Percentiles rank a stretch among this genome's conserved stretches.
Conservation (phyloP, 2,888 invertebrate species). For the Podabrus alpinus region DNA sequence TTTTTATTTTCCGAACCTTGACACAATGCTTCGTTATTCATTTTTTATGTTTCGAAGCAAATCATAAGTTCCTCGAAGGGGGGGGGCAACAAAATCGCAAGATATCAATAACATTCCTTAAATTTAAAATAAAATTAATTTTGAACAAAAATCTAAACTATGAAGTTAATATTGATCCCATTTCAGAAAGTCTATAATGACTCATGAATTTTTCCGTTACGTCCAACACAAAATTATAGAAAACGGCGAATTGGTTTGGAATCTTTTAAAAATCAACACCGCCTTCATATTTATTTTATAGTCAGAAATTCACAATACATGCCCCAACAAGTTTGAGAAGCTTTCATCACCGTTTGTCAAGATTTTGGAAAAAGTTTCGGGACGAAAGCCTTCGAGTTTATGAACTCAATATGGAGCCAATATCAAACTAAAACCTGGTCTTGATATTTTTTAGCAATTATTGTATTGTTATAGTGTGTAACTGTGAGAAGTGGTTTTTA, state of each 20-base stretch:
- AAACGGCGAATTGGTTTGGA: conserved; percentile 65
- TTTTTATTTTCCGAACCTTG: no score
- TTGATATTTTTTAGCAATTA: not conserved
- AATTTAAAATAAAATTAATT: no score
- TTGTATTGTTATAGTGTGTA: no score
- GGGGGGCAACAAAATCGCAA: no score
- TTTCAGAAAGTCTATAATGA: no score
- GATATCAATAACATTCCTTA: no score
- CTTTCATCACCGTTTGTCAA: conserved; percentile 64
- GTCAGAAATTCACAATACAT: conserved; percentile 95
- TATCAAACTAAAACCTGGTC: conserved; percentile 75
- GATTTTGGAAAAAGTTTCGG: conserved; percentile 57
- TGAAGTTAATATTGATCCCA: no score
- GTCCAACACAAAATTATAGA: conserved; percentile 84
- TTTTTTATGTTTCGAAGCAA: no score
- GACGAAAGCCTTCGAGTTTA: conserved; percentile 62
- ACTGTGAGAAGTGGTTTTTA: no score
- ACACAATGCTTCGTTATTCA: no score
- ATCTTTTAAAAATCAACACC: conserved; percentile 62
- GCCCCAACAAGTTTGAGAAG: conserved; percentile 86
- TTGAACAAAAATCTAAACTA: no score
- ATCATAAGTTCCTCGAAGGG: no score
- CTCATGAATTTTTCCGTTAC: conserved; percentile 64
- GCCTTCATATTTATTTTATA: conserved; percentile 77
- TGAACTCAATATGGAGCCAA: conserved; percentile 63